These are phyloP conservation scores for Pempheris klunzingeri DNA, from an alignment of 2,797 vertebrate genomes.

Conservation along the genomic window DNA sequence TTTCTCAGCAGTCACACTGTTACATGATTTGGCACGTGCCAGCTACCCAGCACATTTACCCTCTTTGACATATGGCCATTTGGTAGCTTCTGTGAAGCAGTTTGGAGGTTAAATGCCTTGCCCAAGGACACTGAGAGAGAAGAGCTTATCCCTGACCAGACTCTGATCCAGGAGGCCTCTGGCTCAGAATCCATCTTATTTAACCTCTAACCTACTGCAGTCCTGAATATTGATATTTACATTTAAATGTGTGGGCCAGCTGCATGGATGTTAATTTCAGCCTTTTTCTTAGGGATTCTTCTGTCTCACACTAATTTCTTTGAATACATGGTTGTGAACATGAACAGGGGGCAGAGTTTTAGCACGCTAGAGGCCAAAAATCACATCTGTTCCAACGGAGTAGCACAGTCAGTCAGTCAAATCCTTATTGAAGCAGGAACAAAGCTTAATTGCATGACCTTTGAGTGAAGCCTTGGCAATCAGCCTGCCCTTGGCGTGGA, in stretches of 20 bases:
- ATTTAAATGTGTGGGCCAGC: constrained; percentile 36
- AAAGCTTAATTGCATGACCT: constrained; percentile 83
- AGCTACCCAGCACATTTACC: not conserved
- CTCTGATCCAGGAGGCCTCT: constrained; percentile 23
- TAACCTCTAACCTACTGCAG: constrained; percentile 29
- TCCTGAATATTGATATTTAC: constrained; percentile 41
- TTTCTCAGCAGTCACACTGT: not conserved
- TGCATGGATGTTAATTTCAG: constrained; percentile 17
- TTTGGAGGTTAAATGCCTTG: constrained; percentile 52
- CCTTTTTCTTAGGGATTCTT: constrained; percentile 15
- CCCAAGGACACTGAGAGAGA: constrained; percentile 17
- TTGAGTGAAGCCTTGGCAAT: constrained; percentile 77
- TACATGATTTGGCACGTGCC: not conserved
- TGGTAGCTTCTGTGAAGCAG: constrained; percentile 21
- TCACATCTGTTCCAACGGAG: constrained; percentile 71
- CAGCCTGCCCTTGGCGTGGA: constrained; percentile 77
- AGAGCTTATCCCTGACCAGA: constrained; percentile 13
- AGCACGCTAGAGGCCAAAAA: constrained; percentile 64
- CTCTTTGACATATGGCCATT: constrained; percentile 13
- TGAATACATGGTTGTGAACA: constrained; percentile 47
- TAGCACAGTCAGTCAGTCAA: constrained; percentile 67
- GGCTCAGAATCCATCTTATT: constrained; percentile 27
- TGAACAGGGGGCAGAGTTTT: constrained; percentile 42
- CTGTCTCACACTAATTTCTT: constrained; percentile 24
- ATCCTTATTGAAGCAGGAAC: constrained; percentile 75